Base-by-base conservation (phyloP, 2,888 invertebrate species). In the Netelia virgata region DNA sequence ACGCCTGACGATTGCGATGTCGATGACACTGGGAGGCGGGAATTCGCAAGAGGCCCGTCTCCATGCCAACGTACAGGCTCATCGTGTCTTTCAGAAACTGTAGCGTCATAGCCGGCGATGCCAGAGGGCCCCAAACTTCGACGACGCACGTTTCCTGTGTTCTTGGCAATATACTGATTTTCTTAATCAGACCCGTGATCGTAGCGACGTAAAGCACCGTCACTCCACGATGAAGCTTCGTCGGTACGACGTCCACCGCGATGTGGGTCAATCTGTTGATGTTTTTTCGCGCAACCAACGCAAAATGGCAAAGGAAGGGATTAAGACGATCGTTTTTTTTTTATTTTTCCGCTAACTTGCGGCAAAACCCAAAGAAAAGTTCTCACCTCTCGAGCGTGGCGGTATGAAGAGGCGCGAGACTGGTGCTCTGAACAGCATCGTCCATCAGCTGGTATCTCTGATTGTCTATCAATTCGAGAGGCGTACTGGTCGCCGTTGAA, bases 371-470 rank as follows among this genome's bases (percentile, higher is more conserved):
- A 20, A 41, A 11, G n/a, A 63, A 20, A 9, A 63, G 36, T 53
- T n/a, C 36, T 74, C 79, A 90, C 91, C 96, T 94, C 90, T 98
- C 97, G 77, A 97, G 94, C 36, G 96, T 95, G 0, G 96, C 94
- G 28, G 96, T 95, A 91, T 97, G 96, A 0, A 98, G 94, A 0
- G 98, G 98, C 72, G 94, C 94, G 0, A 95, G 93, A 0, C 96
- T 96, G 36, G 96, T 95, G 0, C 98, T 96, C 89, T 97, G 97
- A 0, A 98, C 96, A 0, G 98, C 96, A 75, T 96, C 95, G 91
- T 98, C 97, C 98, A 98, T 98, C 77, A 98, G 94, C 90, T 98
- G 98, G 92, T 97, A 98, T 85, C 96, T 95, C 14, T 96, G 96
- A 82, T 96, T 96, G 89, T 96, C 96, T 74, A 96, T 93, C 64